Conservation (phyloP, 2,888 invertebrate genomes). For the Cosmia trapezina region DNA sequence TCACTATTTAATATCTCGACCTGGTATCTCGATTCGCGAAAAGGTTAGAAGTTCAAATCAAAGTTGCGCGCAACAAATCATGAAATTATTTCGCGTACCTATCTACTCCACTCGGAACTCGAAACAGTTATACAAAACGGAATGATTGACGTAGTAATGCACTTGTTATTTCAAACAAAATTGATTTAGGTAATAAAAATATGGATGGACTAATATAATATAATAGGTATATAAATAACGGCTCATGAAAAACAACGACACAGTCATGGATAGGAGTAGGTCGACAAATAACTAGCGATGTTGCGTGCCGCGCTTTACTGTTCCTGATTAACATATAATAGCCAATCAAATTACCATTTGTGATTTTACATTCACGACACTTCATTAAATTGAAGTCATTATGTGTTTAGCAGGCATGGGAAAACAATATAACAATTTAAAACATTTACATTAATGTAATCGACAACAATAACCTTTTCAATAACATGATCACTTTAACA, state of each 20-base stretch:
- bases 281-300: conserved; percentile 59
- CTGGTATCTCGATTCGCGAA: conserved; percentile 64
- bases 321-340: conserved; percentile 82
- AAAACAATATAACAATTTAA: conserved; percentile 66
- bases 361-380: conserved; percentile 75
- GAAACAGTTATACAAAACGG: conserved; percentile 63
- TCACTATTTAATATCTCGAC: conserved; percentile 58
- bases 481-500: conserved; percentile 51
- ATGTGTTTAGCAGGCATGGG: conserved; percentile 69
- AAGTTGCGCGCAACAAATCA: conserved; percentile 62
- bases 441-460: conserved; percentile 53
- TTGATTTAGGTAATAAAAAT: conserved; percentile 58
- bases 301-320: conserved; percentile 76
- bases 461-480: conserved; percentile 28
- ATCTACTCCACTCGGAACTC: conserved; percentile 44
- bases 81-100: conserved; percentile 53
- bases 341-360: conserved; percentile 79
- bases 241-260: conserved; percentile 52
- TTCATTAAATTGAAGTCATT: conserved; percentile 73
- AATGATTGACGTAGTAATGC: conserved; percentile 65
- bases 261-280: conserved; percentile 60
- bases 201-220: conserved; percentile 45
- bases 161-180: conserved; percentile 58
- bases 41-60: conserved; percentile 74
- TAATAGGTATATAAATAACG: too few relatives aligned